phyloP scores from a whole-genome alignment of 2,888 invertebrate genomes.

The Caenorhabditis sulstoni region DNA sequence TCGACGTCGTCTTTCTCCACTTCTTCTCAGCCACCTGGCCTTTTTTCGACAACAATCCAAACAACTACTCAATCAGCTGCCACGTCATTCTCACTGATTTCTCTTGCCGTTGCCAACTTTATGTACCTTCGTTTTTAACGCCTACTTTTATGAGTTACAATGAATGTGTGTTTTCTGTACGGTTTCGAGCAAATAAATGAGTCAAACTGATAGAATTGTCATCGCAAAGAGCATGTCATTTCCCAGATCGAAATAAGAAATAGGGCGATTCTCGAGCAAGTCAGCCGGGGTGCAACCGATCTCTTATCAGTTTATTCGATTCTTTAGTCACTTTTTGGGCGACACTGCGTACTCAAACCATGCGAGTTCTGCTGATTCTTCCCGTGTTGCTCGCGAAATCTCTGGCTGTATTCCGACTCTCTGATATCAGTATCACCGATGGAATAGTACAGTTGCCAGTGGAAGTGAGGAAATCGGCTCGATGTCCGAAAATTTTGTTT shows the following conservation, averaged over 20 bases:
- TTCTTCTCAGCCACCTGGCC: not conserved
- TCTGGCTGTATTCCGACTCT: not conserved
- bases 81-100: not conserved
- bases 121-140: not conserved
- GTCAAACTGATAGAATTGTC: constrained; percentile 12
- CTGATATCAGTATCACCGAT: not conserved
- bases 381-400: not conserved
- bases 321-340: too few relatives aligned
- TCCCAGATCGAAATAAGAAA: not conserved
- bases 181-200: constrained; percentile 18
- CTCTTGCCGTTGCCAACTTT: constrained; percentile 6
- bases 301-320: not conserved
- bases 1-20: not conserved
- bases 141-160: not conserved
- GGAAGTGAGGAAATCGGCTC: not conserved
- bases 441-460: not conserved
- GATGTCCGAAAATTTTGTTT: not conserved
- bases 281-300: too few relatives aligned
- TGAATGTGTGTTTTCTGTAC: constrained; percentile 14
- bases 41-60: not conserved
- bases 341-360: not conserved
- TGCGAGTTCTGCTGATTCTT: not conserved
- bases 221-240: not conserved
- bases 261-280: too few relatives aligned
- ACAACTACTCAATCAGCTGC: constrained; percentile 4